Conservation (phyloP, 2,113 vertebrate species). For the Misgurnus anguillicaudatus region DNA sequence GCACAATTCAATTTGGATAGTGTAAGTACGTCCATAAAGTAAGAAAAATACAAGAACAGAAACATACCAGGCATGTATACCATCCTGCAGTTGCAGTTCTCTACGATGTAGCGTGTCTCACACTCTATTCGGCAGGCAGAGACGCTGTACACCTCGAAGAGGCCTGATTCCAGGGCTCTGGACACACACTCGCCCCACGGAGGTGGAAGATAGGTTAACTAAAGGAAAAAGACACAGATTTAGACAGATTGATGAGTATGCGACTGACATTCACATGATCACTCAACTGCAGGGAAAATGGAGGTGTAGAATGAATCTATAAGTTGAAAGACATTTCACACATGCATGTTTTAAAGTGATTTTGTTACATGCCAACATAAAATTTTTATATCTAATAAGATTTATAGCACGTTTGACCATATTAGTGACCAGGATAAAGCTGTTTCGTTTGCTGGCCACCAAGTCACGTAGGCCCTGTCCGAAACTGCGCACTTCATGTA, state of each 20-base stretch:
- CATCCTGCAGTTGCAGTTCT: conserved; percentile 99
- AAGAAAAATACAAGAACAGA: neutral
- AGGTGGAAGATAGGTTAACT: conserved; percentile 96
- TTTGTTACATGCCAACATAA: no score
- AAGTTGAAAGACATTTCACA: no score
- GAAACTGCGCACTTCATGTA: no score
- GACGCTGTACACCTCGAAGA: conserved; percentile 95
- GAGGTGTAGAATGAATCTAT: no score
- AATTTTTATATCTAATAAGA: no score
- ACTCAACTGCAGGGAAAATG: no score
- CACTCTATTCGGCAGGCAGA: conserved; percentile 97
- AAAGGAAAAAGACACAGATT: neutral
- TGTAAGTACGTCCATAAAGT: neutral
- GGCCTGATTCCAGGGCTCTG: conserved; percentile 87
- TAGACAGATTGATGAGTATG: neutral
- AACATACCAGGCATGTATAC: conserved; percentile 94
- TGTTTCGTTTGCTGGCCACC: no score
- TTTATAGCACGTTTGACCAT: no score
- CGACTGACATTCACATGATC: neutral
- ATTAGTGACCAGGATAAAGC: no score
- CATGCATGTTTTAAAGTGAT: no score
- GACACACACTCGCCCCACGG: conserved; percentile 96
- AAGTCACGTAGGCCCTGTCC: no score
- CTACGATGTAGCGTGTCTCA: conserved; percentile 97
- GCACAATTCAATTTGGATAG: neutral